Percentiles rank a stretch among this genome's conserved stretches.
Evolutionary conservation across 2,113 vertebrate genomes (phyloP).

Genomic region (Gobiocypris rarus): DNA sequence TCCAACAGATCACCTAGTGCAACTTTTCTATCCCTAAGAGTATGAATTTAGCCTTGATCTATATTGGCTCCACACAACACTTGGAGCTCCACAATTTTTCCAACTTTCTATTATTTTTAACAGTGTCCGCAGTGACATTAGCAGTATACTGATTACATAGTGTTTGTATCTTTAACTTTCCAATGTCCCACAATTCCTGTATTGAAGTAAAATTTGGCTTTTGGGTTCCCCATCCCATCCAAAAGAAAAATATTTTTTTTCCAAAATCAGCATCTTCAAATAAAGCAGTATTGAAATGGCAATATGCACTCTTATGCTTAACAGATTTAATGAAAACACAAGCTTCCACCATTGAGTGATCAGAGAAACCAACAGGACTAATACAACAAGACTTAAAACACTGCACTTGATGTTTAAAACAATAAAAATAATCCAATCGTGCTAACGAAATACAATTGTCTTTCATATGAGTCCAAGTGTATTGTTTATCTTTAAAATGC

Average conservation of each 20-base stretch:
- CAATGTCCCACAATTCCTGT: slow-evolving; percentile 1
- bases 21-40: not conserved
- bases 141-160: slow-evolving; percentile 1
- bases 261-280: not conserved
- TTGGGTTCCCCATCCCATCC: not conserved
- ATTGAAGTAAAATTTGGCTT: not conserved
- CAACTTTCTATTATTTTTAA: not conserved
- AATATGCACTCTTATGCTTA: slow-evolving; percentile 44
- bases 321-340: not conserved
- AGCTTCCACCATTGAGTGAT: not conserved
- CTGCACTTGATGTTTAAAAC: not conserved
- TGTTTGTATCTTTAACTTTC: not conserved
- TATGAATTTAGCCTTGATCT: not conserved
- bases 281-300: not conserved
- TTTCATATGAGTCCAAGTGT: too few species aligned
- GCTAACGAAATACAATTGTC: too few species aligned
- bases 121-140: not conserved
- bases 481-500: too few species aligned
- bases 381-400: not conserved
- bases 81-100: not conserved
- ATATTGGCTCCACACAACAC: not conserved
- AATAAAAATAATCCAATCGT: too few species aligned
- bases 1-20: not conserved
- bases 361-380: slow-evolving; percentile 17
- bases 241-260: not conserved